Conservation (phyloP, 1,140 invertebrate genomes). For the Caenorhabditis tropicalis region DNA sequence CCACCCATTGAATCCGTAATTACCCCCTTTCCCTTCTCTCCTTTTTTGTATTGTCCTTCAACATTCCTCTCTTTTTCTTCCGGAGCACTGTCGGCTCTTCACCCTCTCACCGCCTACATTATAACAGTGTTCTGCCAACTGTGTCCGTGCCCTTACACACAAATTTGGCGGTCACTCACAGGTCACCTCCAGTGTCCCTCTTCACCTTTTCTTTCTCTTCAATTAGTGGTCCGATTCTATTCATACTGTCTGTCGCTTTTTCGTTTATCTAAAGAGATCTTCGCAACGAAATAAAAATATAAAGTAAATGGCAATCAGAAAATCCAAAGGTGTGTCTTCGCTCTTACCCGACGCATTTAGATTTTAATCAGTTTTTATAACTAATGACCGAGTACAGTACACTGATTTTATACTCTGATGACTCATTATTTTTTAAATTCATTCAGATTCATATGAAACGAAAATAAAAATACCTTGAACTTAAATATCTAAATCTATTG, state of each 20-base stretch:
- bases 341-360: neutral
- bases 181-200: constrained; percentile 4
- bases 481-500: too few relatives aligned
- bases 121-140: constrained; percentile 23
- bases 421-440: too few relatives aligned
- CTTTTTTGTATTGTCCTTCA: neutral
- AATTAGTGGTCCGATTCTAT: constrained; percentile 7
- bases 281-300: neutral
- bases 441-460: too few relatives aligned
- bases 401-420: too few relatives aligned
- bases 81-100: constrained; percentile 15
- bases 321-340: neutral
- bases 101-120: neutral
- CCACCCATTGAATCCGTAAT: too few relatives aligned
- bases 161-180: constrained; percentile 35
- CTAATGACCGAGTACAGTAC: neutral
- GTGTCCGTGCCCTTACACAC: constrained; percentile 19
- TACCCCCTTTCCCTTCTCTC: neutral
- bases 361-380: neutral
- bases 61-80: neutral
- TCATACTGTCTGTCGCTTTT: neutral
- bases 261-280: neutral
- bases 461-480: too few relatives aligned
- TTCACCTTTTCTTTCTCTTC: neutral
- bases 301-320: neutral